Conservation (phyloP, 2,113 vertebrate genomes). For the Centropus bengalensis region DNA sequence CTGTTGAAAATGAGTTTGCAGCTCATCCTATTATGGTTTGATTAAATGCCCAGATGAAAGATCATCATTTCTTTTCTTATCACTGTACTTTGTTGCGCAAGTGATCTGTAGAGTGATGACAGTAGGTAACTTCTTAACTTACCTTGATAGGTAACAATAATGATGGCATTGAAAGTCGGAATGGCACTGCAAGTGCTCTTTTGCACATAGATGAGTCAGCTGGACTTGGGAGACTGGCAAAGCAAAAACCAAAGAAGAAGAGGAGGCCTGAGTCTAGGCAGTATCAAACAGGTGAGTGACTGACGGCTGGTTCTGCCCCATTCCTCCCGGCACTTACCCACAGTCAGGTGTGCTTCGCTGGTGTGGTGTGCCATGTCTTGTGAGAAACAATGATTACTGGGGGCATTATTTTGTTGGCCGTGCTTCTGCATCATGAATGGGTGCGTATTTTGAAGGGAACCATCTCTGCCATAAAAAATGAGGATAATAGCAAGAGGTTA, state of each 20-base stretch:
- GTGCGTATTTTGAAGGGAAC: not conserved
- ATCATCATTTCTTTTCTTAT: not conserved
- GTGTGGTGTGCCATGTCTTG: not conserved
- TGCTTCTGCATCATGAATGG: not conserved
- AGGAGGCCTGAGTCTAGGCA: constrained; percentile 93
- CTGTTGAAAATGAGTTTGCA: not conserved
- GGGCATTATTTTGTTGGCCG: not conserved
- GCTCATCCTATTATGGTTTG: not conserved
- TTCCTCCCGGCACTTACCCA: not conserved
- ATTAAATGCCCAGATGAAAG: not conserved
- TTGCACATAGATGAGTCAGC: constrained; percentile 96
- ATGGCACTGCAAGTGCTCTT: constrained; percentile 93
- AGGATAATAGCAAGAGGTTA: not conserved
- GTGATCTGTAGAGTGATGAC: constrained; percentile 24
- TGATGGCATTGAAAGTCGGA: constrained; percentile 92
- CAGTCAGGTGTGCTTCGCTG: not conserved
- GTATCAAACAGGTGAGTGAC: constrained; percentile 92
- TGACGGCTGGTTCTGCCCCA: not conserved
- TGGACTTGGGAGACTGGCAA: constrained; percentile 86
- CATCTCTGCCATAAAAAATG: not conserved
- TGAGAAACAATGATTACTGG: not conserved
- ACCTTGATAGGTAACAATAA: constrained; percentile 82
- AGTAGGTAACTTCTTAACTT: constrained; percentile 61
- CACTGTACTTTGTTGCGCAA: not conserved
- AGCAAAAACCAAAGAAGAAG: constrained; percentile 92